Evolutionary conservation across 2,113 vertebrate species (phyloP).

Genomic region (Macquaria ambigua): DNA sequence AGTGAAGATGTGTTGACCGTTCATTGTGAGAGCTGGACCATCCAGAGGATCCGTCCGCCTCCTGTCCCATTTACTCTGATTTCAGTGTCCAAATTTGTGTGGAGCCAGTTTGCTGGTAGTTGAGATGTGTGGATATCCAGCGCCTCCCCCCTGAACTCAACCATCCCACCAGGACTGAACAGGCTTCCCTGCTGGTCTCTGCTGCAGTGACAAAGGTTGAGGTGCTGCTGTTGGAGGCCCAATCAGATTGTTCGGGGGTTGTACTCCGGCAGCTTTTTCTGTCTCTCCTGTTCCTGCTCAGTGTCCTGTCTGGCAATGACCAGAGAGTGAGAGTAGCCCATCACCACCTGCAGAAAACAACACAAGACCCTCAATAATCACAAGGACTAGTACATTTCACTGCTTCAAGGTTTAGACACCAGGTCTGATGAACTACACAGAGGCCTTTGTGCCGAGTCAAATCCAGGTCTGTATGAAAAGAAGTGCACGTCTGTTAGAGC

Average conservation of each 20-base stretch:
- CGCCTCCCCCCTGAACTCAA: constrained; percentile 48
- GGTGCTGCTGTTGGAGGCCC: constrained; percentile 9
- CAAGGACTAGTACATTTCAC: not conserved
- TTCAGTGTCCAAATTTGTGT: constrained; percentile 58
- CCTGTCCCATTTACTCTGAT: constrained; percentile 38
- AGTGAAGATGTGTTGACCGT: constrained; percentile 31
- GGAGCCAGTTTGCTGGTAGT: constrained; percentile 62
- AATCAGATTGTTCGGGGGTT: constrained; percentile 94
- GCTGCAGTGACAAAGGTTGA: constrained; percentile 35
- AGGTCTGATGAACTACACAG: too few species aligned
- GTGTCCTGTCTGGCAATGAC: constrained; percentile 92
- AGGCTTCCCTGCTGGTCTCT: constrained; percentile 62
- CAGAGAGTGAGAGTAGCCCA: constrained; percentile 94
- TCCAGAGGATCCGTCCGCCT: constrained; percentile 23
- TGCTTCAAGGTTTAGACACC: not conserved
- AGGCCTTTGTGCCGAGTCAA: too few species aligned
- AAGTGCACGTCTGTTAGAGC: too few species aligned
- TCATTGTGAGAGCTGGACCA: constrained; percentile 30
- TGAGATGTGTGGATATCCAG: constrained; percentile 61
- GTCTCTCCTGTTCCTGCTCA: constrained; percentile 89
- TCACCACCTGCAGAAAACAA: constrained; percentile 88
- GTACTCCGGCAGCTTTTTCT: constrained; percentile 95
- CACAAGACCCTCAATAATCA: not conserved
- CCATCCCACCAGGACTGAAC: constrained; percentile 41
- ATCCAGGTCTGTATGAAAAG: too few species aligned